Percentiles rank a stretch among this genome's conserved stretches.
phyloP scores from a whole-genome alignment of 37 sponge, comb jelly and placozoan species.

The Beroe ovata region DNA sequence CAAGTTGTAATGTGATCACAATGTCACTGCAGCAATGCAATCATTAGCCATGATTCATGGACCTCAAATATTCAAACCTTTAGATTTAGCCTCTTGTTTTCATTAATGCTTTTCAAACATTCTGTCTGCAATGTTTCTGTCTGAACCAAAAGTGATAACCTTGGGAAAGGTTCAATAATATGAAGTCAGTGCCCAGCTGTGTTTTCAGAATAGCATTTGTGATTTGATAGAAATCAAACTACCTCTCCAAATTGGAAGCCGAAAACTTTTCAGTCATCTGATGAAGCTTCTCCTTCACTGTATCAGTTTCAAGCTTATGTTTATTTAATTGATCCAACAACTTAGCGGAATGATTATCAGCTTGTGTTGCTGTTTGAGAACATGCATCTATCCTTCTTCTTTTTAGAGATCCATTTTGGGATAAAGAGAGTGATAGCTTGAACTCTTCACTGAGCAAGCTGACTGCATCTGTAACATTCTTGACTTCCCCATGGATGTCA shows the following conservation, averaged over 20 bases:
- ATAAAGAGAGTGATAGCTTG: background rate
- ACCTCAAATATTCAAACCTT: too few relatives aligned
- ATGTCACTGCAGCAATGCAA: too few relatives aligned
- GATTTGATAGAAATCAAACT: too few relatives aligned
- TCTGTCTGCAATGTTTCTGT: slow-evolving; percentile 24
- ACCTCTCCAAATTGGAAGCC: background rate
- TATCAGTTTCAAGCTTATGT: background rate
- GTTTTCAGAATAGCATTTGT: too few relatives aligned
- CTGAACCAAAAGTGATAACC: background rate
- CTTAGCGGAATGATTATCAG: background rate
- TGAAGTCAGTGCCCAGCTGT: too few relatives aligned
- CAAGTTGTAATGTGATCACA: too few relatives aligned
- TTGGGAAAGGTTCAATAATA: background rate
- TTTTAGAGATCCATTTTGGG: background rate
- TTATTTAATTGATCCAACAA: background rate
- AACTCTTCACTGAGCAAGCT: background rate
- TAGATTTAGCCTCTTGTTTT: background rate
- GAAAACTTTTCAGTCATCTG: background rate
- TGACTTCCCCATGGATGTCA: background rate
- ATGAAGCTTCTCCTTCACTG: background rate
- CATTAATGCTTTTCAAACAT: slow-evolving; percentile 1
- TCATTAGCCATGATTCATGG: too few relatives aligned
- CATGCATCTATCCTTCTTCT: background rate
- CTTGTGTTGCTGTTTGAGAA: background rate
- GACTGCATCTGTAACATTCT: background rate